Conservation (phyloP, 2,797 vertebrate species). For the Coregonus ussuriensis region DNA sequence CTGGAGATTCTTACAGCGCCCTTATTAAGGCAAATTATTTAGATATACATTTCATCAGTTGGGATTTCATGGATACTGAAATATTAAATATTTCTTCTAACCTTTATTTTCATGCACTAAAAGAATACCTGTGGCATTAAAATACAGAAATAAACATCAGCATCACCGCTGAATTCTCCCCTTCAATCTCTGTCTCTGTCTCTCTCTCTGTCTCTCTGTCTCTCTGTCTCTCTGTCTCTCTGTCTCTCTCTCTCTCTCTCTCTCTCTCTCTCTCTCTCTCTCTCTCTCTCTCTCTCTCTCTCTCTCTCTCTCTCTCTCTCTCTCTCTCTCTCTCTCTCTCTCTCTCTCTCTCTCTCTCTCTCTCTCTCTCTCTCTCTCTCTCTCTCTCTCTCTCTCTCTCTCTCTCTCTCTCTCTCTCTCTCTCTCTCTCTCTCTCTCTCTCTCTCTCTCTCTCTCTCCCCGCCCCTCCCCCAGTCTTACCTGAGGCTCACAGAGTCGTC, state of each 20-base stretch:
- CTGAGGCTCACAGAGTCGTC: constrained; percentile 83
- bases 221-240: no score
- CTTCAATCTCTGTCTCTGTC: no score
- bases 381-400: not conserved
- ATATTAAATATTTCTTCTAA: constrained; percentile 11
- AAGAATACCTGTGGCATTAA: not conserved
- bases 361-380: not conserved
- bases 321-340: not conserved
- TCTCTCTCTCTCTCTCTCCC: not conserved
- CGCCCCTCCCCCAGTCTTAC: constrained; percentile 64
- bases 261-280: not conserved
- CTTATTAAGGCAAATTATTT: constrained; percentile 38
- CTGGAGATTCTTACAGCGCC: constrained; percentile 44
- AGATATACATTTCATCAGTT: constrained; percentile 18
- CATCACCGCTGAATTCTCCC: not conserved
- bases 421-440: not conserved
- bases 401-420: not conserved
- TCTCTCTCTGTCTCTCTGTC: no score
- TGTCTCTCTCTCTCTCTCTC: no score
- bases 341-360: not conserved
- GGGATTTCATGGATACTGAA: constrained; percentile 25
- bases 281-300: constrained; percentile 5
- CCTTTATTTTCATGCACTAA: not conserved
- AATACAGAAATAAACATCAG: not conserved
- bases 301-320: not conserved